A percentile compares a stretch with the other conserved stretches of the same genome.
These are phyloP conservation scores for Onthophagus taurus DNA, from an alignment of 1,140 invertebrate species.

Conservation along the genomic window DNA sequence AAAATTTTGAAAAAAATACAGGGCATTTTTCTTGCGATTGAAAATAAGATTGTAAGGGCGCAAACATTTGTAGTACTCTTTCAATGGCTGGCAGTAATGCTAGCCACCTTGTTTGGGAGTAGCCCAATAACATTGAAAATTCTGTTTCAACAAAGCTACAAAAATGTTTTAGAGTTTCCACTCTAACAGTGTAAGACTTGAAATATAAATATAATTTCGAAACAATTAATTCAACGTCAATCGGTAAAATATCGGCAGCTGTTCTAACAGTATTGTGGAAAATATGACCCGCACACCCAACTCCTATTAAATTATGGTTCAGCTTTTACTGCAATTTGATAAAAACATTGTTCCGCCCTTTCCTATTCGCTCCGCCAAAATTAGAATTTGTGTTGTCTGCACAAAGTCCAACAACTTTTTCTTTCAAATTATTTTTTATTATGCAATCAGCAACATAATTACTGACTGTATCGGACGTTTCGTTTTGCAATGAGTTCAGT, in stretches of 20 bases:
- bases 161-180: conserved; percentile 11
- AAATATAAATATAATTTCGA: conserved; percentile 9
- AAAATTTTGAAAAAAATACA: conserved; percentile 11
- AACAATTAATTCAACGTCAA: conserved; percentile 8
- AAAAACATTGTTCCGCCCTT: conserved; percentile 11
- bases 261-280: conserved; percentile 9
- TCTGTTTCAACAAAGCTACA: conserved; percentile 10
- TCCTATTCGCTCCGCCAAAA: conserved; percentile 23
- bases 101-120: conserved; percentile 25
- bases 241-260: conserved; percentile 7
- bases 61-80: conserved; percentile 18
- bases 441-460: conserved; percentile 11
- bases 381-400: conserved; percentile 31
- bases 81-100: conserved; percentile 22
- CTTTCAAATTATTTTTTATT: conserved; percentile 6
- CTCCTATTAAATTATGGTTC: too few species aligned
- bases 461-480: conserved; percentile 9
- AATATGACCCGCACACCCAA: conserved; percentile 9
- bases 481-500: conserved; percentile 3
- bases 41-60: conserved; percentile 22
- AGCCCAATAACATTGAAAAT: conserved; percentile 14
- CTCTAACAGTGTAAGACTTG: conserved; percentile 6
- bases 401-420: conserved; percentile 26
- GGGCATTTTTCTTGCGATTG: conserved; percentile 19
- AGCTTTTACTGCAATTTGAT: conserved; percentile 5